These are phyloP conservation scores for Tachycineta bicolor DNA, from an alignment of 2,113 vertebrate genomes.

Conservation along the genomic window DNA sequence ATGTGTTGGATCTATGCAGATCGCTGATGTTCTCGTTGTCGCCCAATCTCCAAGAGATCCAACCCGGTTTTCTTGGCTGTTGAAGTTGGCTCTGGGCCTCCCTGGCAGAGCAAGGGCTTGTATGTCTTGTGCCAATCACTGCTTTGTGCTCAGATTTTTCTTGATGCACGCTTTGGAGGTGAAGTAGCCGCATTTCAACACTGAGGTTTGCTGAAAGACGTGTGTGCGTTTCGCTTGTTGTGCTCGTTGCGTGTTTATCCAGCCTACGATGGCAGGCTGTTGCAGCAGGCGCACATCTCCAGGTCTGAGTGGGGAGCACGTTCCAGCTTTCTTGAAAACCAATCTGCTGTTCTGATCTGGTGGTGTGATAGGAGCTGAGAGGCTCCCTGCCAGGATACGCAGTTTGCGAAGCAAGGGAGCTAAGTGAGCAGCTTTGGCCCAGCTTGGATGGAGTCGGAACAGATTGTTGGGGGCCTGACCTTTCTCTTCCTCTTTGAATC, in stretches of 20 bases:
- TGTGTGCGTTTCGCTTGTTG: not conserved
- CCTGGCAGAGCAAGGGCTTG: not conserved
- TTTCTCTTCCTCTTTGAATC: not conserved
- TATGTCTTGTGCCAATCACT: conserved; percentile 16
- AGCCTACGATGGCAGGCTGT: not conserved
- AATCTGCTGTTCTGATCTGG: conserved; percentile 44
- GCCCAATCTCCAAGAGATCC: not conserved
- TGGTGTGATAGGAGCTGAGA: conserved; percentile 38
- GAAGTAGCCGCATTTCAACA: conserved; percentile 49
- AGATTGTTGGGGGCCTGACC: not conserved
- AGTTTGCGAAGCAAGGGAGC: not conserved
- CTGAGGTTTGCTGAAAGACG: conserved; percentile 40
- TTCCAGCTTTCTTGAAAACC: conserved; percentile 48
- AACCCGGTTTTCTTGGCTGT: conserved; percentile 43
- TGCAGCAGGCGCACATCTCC: not conserved
- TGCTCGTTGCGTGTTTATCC: not conserved
- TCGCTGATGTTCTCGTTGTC: conserved; percentile 32
- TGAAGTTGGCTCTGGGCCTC: conserved; percentile 32
- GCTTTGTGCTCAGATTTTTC: conserved; percentile 3
- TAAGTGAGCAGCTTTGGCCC: not conserved
- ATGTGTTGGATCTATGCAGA: not conserved
- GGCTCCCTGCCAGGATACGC: conserved; percentile 26
- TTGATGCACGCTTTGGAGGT: conserved; percentile 29
- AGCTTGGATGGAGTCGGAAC: not conserved
- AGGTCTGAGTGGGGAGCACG: not conserved